Percentiles rank a stretch among this genome's conserved stretches.
These are phyloP conservation scores for Chloroceryle amazona DNA, from an alignment of 2,797 vertebrate species.

Conservation along the genomic window DNA sequence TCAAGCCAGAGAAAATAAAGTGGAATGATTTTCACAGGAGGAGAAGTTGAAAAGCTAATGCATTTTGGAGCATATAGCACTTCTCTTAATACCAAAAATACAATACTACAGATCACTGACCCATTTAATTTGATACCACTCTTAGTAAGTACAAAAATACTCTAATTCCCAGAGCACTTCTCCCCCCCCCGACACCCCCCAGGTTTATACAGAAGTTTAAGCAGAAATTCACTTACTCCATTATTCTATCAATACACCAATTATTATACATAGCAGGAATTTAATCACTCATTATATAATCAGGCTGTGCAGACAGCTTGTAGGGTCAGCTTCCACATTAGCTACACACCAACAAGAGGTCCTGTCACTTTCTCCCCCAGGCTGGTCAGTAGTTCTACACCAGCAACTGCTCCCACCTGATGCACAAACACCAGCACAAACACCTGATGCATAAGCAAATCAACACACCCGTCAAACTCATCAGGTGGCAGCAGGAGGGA, in stretches of 20 bases:
- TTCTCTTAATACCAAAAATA: not conserved
- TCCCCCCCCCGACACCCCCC: too few species aligned
- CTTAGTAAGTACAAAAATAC: constrained; percentile 3
- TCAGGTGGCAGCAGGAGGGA: not conserved
- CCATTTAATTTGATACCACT: too few species aligned
- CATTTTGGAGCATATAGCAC: not conserved
- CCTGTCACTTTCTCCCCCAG: not conserved
- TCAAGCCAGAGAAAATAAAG: constrained; percentile 40
- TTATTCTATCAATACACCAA: constrained; percentile 34
- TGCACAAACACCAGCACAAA: not conserved
- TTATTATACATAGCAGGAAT: constrained; percentile 59
- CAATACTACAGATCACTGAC: constrained; percentile 13
- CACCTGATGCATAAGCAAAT: too few species aligned
- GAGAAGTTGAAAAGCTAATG: not conserved
- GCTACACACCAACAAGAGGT: not conserved
- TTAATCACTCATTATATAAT: constrained; percentile 3
- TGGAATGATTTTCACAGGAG: not conserved
- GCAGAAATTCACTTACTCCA: constrained; percentile 7
- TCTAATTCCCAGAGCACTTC: not conserved
- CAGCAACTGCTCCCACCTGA: fast-evolving
- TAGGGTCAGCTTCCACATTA: not conserved
- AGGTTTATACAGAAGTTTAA: constrained; percentile 46
- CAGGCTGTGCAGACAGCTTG: not conserved
- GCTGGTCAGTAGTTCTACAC: fast-evolving
- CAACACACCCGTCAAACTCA: too few species aligned